These are phyloP conservation scores for Thecophora atra DNA, from an alignment of 2,888 invertebrate species.

Conservation along the genomic window DNA sequence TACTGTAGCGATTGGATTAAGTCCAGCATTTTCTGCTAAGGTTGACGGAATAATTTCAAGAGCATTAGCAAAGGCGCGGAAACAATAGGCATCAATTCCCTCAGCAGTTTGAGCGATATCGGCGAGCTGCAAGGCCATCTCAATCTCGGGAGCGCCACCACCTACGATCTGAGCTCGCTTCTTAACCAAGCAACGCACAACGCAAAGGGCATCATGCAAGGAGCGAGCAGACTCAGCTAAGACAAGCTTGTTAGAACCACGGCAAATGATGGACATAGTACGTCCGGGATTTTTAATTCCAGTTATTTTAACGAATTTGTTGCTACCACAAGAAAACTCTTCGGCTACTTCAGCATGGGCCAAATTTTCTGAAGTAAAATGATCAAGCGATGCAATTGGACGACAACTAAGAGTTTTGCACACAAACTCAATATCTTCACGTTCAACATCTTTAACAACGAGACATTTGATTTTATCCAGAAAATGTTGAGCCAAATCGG, in stretches of 20 bases:
- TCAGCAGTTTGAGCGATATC: slow-evolving; percentile 83
- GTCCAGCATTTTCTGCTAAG: slow-evolving; percentile 85
- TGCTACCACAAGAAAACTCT: slow-evolving; percentile 87
- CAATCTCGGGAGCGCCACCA: slow-evolving; percentile 98
- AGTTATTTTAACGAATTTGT: slow-evolving; percentile 91
- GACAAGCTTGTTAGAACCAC: slow-evolving; percentile 86
- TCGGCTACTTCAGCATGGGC: slow-evolving; percentile 94
- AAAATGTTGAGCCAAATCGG: slow-evolving; percentile 96
- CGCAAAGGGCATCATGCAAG: slow-evolving; percentile 88
- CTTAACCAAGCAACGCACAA: slow-evolving; percentile 95
- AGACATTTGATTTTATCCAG: slow-evolving; percentile 98
- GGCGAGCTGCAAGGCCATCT: slow-evolving; percentile 85
- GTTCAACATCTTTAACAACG: slow-evolving; percentile 97
- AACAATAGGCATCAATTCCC: slow-evolving; percentile 95
- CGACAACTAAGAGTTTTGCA: slow-evolving; percentile 94
- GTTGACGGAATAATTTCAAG: slow-evolving; percentile 93
- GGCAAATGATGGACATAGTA: slow-evolving; percentile 91
- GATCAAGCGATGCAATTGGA: slow-evolving; percentile 98
- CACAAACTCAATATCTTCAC: slow-evolving; percentile 97
- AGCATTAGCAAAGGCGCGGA: slow-evolving; percentile 94
- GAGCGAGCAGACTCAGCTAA: slow-evolving; percentile 92
- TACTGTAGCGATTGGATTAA: slow-evolving; percentile 94
- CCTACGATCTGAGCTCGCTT: slow-evolving; percentile 92
- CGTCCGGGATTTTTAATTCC: slow-evolving; percentile 88
- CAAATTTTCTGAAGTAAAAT: slow-evolving; percentile 92